A percentile compares a stretch with the other conserved stretches of the same genome.
Evolutionary conservation across 2,888 invertebrate species (phyloP).

Genomic region (Hedya salicella): DNA sequence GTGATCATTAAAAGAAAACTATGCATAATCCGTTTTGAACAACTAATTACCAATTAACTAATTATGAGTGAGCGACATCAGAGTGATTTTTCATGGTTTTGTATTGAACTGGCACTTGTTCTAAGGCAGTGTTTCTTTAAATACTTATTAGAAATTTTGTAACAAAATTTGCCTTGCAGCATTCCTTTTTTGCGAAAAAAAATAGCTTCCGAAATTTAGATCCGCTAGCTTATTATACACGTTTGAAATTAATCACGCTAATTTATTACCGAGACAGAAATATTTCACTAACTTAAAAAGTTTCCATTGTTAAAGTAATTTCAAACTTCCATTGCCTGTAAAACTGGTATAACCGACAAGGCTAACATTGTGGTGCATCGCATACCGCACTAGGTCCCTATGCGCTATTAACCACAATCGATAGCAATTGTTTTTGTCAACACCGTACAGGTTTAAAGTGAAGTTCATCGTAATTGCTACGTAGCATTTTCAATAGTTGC

Average conservation of each 20-base stretch:
- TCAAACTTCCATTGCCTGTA: conserved; percentile 19
- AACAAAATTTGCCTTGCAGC: no score
- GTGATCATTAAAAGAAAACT: no score
- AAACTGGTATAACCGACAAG: conserved; percentile 18
- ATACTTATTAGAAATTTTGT: no score
- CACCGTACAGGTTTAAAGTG: conserved; percentile 37
- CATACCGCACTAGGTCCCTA: conserved; percentile 34
- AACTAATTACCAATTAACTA: no score
- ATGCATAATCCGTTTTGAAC: no score
- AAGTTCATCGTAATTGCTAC: conserved; percentile 47
- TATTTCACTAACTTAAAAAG: conserved; percentile 7
- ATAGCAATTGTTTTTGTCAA: conserved; percentile 42
- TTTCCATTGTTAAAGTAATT: conserved; percentile 18
- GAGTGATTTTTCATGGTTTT: background rate
- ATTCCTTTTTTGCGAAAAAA: no score
- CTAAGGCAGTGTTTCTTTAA: no score
- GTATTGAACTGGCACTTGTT: background rate
- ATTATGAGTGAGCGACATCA: no score
- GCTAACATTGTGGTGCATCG: conserved; percentile 27
- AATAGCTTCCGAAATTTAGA: background rate
- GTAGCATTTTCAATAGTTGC: conserved; percentile 71
- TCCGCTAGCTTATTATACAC: background rate
- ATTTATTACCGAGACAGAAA: conserved; percentile 8
- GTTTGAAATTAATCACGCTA: background rate
- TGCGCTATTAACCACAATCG: conserved; percentile 42